phyloP scores from a whole-genome alignment of 2,797 vertebrate genomes.

The Enteromius trimaculatus region DNA sequence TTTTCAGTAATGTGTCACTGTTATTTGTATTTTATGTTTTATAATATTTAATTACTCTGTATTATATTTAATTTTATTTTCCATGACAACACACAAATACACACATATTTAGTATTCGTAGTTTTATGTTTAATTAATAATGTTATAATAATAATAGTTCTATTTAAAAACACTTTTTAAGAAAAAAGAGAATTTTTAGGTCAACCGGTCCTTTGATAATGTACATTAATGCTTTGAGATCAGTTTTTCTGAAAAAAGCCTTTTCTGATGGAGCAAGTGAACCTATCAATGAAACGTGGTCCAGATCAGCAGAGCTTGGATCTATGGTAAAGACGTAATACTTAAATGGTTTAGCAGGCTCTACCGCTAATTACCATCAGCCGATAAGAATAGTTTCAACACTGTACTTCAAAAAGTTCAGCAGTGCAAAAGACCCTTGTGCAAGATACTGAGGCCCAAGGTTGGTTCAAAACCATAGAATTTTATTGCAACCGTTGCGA shows the following conservation, averaged over 20 bases:
- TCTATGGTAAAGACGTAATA: slow-evolving; percentile 69
- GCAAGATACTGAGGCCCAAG: slow-evolving; percentile 74
- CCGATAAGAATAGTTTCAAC: slow-evolving; percentile 77
- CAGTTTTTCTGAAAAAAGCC: no score
- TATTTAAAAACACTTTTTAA: background rate
- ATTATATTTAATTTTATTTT: background rate
- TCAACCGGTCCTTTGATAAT: background rate
- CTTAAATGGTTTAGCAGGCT: slow-evolving; percentile 72
- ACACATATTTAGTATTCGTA: background rate
- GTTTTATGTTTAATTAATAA: background rate
- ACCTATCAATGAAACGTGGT: slow-evolving; percentile 63
- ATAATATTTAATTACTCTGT: background rate
- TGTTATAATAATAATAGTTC: background rate
- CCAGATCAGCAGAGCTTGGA: slow-evolving; percentile 66
- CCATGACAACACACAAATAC: background rate
- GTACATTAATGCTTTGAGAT: background rate
- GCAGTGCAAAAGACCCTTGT: slow-evolving; percentile 66
- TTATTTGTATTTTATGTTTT: background rate
- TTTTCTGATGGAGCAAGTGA: no score
- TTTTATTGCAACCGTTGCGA: slow-evolving; percentile 72
- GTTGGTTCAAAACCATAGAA: slow-evolving; percentile 65
- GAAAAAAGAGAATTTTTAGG: background rate
- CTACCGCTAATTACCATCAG: slow-evolving; percentile 77
- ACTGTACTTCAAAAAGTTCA: slow-evolving; percentile 64
- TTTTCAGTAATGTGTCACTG: background rate